Evolutionary conservation across 2,797 vertebrate genomes (phyloP), one percentile per base, ranked within the genome.

Genomic region (Chromobotia macracanthus): DNA sequence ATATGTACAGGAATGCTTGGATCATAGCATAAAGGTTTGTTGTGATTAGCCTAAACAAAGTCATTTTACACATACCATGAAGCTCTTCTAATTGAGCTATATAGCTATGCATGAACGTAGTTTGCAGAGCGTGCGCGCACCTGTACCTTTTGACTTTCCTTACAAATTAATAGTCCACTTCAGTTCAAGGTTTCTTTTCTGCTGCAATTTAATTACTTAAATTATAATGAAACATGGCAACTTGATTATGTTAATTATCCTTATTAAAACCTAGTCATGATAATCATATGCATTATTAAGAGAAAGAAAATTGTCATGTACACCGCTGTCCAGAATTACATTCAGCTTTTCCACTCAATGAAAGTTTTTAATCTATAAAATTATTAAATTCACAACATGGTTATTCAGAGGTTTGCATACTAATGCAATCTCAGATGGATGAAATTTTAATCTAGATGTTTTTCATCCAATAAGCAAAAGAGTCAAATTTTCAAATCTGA

Each of bases 221-320:
- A 64, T 83, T 80, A 61, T 84, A 87, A 89, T 86, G 67, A 87
- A 89, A 89, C 80, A 84, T n/a, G 80, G 83, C 79, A 68, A 85
- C 76, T 82, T 84, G 86, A 89, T 86, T 78, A 86, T 85, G 87
- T 75, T 87, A 87, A 87, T 90, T 88, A 86, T 82, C 82, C 87
- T 86, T 82, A 82, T 88, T 88, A 86, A 80, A 83, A 83, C 85
- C 74, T 69, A 74, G 61, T 78, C 82, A 79, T 84, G 79, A 85
- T 87, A 84, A 87, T 87, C 85, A 80, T 84, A 81, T 87, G 84
- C 82, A 87, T 87, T 84, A 88, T 88, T 84, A 87, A 81, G 80
- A 78, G 80, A 76, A 81, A 79, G 78, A 75, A 76, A 83, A 84
- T 55, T n/a, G 72, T 82, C 35, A 71, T 75, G 83, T 85, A 85